Evolutionary conservation across 64 coral and sea anemone genomes (phyloP), one percentile per base, ranked within the genome.

Genomic region (Catalaphyllia jardinei): DNA sequence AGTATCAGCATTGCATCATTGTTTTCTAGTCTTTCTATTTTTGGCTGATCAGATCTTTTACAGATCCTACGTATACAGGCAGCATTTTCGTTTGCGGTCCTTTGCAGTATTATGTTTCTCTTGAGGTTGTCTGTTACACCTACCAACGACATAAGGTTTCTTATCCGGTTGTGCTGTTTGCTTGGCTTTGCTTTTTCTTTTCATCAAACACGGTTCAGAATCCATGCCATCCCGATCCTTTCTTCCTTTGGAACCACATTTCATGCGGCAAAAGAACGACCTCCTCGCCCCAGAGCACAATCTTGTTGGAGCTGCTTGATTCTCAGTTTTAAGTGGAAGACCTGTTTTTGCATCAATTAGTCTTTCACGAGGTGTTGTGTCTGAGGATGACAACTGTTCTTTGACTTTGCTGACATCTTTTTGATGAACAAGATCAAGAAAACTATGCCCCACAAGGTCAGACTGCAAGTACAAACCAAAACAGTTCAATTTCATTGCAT

Each of bases 251-350:
- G 27, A 52, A 19, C 85, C 92, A 63, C 74, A 89, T 39, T 94
- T 98, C 89, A 98, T 92, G 15, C 92, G 92, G 59, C 96, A 98
- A 11, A 92, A 91, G 76, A 98, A 98, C 22, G 96, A 98, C 15
- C 96, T 90, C 71, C 93, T 86, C 10, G 96, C 93, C 11, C 96
- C 96, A 75, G 96, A 89, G 74, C 89, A 94, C 86, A 94, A 73
- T 73, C 81, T 86, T 55, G 67, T 79, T 29, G 87, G 77, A 15
- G 71, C 62, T 31, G 50, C 78, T 74, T 93, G 77, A 15, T 62
- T 67, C 30, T 88, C 87, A 27, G 63, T 62, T 88, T 92, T 91
- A 14, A 62, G 60, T 11, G 89, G 29, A 60, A 61, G 19, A 61
- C 65, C 27, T 19, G 39, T 91, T 25, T 79, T 88, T 20, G 52